These are phyloP conservation scores for Aleiodes sp. DNA, from an alignment of 1,140 invertebrate genomes.

Conservation along the genomic window DNA sequence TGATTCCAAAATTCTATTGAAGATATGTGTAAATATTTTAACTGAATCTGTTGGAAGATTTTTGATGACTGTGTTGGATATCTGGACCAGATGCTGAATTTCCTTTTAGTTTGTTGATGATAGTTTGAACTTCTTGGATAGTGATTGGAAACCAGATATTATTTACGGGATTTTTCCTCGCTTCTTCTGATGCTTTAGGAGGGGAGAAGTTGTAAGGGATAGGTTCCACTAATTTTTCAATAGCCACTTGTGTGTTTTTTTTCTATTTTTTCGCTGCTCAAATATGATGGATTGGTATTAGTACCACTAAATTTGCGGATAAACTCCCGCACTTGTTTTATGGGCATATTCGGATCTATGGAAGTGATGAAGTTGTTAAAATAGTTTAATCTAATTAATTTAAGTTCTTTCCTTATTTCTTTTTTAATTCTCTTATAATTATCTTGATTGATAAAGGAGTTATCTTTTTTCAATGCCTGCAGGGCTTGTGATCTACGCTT, in stretches of 20 bases:
- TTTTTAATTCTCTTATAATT: neutral
- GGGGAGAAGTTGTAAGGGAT: neutral
- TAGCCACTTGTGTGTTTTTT: neutral
- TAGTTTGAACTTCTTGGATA: neutral
- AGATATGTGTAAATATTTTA: conserved; percentile 27
- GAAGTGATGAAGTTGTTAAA: neutral
- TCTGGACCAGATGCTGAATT: conserved; percentile 36
- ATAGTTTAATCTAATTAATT: neutral
- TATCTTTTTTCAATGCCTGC: neutral
- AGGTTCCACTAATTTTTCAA: neutral
- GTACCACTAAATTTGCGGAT: neutral
- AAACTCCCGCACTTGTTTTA: neutral
- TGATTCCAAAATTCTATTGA: conserved; percentile 27
- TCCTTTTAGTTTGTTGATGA: conserved; percentile 18
- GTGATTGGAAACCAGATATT: conserved; percentile 19
- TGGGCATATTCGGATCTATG: neutral
- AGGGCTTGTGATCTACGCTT: neutral
- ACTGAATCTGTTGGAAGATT: conserved; percentile 8
- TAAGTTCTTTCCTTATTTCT: neutral
- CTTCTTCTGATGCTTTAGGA: neutral
- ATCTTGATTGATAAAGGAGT: neutral
- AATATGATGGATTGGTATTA: too few relatives aligned
- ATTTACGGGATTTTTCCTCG: neutral
- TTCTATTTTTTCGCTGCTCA: too few relatives aligned
- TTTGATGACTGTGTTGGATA: conserved; percentile 28